Base-by-base conservation (phyloP, 2,888 invertebrate species). In the Panopea generosa region DNA sequence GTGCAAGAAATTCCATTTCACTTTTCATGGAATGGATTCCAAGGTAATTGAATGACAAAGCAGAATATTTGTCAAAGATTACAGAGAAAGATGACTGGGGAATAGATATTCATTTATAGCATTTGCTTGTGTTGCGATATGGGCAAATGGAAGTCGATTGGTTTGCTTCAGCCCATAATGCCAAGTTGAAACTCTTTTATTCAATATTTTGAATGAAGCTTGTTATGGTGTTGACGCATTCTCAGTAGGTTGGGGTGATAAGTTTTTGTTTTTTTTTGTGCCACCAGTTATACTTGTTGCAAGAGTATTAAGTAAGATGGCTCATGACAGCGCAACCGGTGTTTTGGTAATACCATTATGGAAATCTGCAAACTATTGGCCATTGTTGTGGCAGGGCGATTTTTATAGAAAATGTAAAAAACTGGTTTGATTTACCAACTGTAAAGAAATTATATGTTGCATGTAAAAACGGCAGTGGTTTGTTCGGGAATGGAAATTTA, bases 301-400 rank as follows among this genome's bases (percentile, higher is more conserved):
- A 33, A 52, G n/a, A 33, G 33, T 33, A 33, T 33, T 33, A 33
- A 33, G 33, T 4, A 33, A 33, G 26, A 52, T 56, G 7, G 38
- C 27, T 16, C 4, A 0, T 14, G 20, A 22, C 33, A 24, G n/a
- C 1, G 55, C 56, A 9, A 55, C 26, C 11, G 65, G 45, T 55
- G 27, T 56, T 20, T 24, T 67, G 11, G 29, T 67, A 50, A 27
- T 60, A 45, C 60, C 60, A n/a, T 38, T 52, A 24, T 68, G 68
- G 68, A 52, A 49, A 60, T 68, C 68, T 40, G 68, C 43, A 1
- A 50, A 29, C 38, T 69, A 47, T 53, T 69, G 61, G 62, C 69
- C 69, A 4, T 29, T 69, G 26, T 33, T 69, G 18, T 61, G 61
- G 7, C 20, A 24, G 1, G n/a, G 27, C 9, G 22, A 45, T 40